Percentiles rank a stretch among this genome's conserved stretches.
phyloP scores from a whole-genome alignment of 2,113 vertebrate genomes.

The Cephalopholis sonnerati region DNA sequence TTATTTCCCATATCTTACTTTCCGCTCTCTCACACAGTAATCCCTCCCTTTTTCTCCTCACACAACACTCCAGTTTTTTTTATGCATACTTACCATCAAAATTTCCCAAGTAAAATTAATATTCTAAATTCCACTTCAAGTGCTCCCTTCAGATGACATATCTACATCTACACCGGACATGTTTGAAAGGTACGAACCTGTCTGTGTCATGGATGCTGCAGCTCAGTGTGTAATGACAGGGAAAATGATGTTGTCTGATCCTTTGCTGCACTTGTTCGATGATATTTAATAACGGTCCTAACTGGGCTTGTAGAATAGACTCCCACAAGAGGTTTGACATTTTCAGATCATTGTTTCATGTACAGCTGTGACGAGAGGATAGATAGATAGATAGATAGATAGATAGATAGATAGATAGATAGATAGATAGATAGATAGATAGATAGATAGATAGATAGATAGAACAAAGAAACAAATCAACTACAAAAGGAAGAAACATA shows the following conservation, averaged over 20 bases:
- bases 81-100: neutral
- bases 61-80: neutral
- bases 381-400: constrained; percentile 33
- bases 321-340: constrained; percentile 64
- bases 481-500: neutral
- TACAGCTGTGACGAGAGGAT: constrained; percentile 5
- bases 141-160: neutral
- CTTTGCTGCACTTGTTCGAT: constrained; percentile 43
- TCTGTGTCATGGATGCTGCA: constrained; percentile 29
- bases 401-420: constrained; percentile 24
- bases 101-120: neutral
- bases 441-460: constrained; percentile 3
- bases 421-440: constrained; percentile 10
- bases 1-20: neutral
- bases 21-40: neutral
- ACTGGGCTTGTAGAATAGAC: constrained; percentile 51
- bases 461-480: constrained; percentile 8
- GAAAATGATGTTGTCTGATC: constrained; percentile 35
- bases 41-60: neutral
- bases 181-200: neutral
- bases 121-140: constrained; percentile 3
- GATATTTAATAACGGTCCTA: constrained; percentile 58
- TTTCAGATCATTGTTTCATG: constrained; percentile 28
- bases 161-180: neutral
- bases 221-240: constrained; percentile 28